Evolutionary conservation across 1,140 invertebrate species (phyloP).

Genomic region (Nymphalis io): DNA sequence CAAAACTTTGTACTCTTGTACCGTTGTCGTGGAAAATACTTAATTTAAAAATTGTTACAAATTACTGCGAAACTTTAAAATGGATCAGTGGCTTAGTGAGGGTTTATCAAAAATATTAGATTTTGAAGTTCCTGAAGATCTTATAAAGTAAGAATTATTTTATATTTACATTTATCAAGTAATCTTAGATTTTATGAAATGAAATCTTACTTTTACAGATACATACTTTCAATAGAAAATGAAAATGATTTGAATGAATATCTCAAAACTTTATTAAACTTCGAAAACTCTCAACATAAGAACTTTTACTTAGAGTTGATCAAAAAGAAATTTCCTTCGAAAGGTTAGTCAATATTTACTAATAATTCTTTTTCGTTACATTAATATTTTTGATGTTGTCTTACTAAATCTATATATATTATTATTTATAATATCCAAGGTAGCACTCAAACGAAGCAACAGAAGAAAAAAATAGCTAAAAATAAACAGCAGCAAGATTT

Average conservation of each 20-base stretch:
- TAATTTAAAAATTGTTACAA: conserved; percentile 11
- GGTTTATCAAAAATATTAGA: conserved; percentile 82
- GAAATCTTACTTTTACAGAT: conserved; percentile 71
- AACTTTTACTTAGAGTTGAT: conserved; percentile 85
- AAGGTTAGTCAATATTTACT: conserved; percentile 52
- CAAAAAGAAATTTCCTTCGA: conserved; percentile 74
- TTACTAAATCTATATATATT: background rate
- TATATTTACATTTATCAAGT: background rate
- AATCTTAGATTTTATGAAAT: background rate
- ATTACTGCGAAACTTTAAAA: conserved; percentile 48
- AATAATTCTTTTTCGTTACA: conserved; percentile 15
- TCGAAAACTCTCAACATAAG: conserved; percentile 83
- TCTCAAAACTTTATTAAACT: conserved; percentile 85
- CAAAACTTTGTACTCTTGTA: background rate
- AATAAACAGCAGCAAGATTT: conserved; percentile 69
- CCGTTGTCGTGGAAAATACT: background rate
- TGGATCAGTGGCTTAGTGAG: conserved; percentile 82
- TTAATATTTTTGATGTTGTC: background rate
- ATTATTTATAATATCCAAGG: conserved; percentile 39
- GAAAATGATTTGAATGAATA: conserved; percentile 86
- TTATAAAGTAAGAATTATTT: conserved; percentile 81
- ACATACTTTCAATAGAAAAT: conserved; percentile 84
- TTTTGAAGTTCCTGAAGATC: conserved; percentile 84
- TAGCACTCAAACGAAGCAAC: conserved; percentile 49
- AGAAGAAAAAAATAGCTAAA: conserved; percentile 74